Evolutionary conservation across 2,888 invertebrate genomes (phyloP).

Genomic region (Cremastobaeus sp.): DNA sequence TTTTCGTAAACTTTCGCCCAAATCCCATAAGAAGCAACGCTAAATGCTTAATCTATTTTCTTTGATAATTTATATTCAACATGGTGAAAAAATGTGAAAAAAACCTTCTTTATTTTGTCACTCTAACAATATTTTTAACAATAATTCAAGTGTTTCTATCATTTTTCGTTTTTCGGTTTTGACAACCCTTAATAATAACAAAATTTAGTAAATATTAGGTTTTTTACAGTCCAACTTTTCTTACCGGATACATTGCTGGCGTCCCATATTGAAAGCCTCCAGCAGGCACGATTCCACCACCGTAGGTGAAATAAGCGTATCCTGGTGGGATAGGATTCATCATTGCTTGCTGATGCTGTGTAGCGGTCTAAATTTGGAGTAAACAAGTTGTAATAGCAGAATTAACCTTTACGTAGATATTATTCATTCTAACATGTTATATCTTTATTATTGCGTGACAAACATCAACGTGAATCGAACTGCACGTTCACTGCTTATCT

Average conservation of each 20-base stretch:
- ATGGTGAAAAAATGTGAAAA: no score
- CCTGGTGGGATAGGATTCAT: conserved; percentile 84
- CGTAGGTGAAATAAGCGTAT: conserved; percentile 87
- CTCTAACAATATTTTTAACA: no score
- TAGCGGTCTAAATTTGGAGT: conserved; percentile 74
- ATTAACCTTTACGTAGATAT: neutral
- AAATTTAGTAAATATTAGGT: neutral
- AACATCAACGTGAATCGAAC: no score
- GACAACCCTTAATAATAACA: neutral
- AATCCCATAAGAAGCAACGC: no score
- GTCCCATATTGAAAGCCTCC: conserved; percentile 86
- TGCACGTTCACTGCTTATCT: no score
- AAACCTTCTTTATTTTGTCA: no score
- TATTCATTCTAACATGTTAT: no score
- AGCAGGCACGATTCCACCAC: conserved; percentile 83
- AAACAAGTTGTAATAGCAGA: conserved; percentile 18
- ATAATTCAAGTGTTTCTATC: no score
- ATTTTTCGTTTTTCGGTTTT: no score
- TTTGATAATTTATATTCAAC: no score
- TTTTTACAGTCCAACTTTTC: conserved; percentile 51
- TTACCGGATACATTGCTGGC: conserved; percentile 85
- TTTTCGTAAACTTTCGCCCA: no score
- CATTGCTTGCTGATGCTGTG: conserved; percentile 83
- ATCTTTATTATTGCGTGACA: neutral
- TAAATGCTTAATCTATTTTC: no score